These are phyloP conservation scores for Python bivittatus DNA, from an alignment of 2,113 vertebrate species.

Conservation along the genomic window DNA sequence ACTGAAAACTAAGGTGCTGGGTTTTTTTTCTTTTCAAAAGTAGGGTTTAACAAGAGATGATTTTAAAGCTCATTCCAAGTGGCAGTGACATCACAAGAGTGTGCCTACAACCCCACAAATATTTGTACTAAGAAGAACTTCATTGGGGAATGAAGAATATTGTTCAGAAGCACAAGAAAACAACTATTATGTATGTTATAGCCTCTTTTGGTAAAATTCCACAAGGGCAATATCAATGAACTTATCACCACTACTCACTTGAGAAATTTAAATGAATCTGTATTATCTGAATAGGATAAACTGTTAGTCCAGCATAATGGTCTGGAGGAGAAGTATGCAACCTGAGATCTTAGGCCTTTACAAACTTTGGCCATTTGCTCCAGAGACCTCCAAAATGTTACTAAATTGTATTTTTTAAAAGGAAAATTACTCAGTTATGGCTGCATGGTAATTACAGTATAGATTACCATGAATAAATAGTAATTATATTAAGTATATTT, in stretches of 20 bases:
- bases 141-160: not conserved
- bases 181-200: not conserved
- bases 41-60: not conserved
- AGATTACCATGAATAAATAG: not conserved
- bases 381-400: not conserved
- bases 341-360: not conserved
- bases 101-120: not conserved
- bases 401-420: not conserved
- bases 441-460: not conserved
- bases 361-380: not conserved
- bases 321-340: not conserved
- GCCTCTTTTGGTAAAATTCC: no score
- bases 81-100: not conserved
- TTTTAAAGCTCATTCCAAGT: not conserved
- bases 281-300: not conserved
- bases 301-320: not conserved
- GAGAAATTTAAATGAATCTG: not conserved
- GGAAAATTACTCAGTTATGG: not conserved
- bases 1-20: not conserved
- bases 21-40: not conserved
- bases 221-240: no score
- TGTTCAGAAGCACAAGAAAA: not conserved
- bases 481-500: not conserved
- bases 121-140: not conserved
- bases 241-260: not conserved